Percentiles rank a stretch among this genome's conserved stretches.
phyloP scores from a whole-genome alignment of 1,140 invertebrate genomes.

The Oryzaephilus surinamensis region DNA sequence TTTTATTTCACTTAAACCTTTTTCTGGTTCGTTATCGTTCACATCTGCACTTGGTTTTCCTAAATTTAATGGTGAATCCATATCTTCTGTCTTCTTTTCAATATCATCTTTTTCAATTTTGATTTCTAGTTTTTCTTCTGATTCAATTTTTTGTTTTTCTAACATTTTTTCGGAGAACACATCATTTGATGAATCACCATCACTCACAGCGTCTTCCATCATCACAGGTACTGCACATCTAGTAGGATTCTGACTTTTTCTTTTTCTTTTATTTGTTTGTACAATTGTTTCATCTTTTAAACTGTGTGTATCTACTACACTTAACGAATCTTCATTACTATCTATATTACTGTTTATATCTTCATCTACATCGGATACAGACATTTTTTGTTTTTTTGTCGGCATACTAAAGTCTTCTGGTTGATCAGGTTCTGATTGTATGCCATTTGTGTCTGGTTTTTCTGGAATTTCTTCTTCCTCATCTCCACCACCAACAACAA shows the following conservation, averaged over 20 bases:
- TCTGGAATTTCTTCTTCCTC: constrained; percentile 47
- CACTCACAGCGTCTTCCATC: constrained; percentile 37
- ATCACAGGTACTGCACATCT: constrained; percentile 58
- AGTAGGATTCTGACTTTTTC: constrained; percentile 87
- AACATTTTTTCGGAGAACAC: constrained; percentile 28
- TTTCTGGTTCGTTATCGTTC: constrained; percentile 33
- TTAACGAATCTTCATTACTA: constrained; percentile 62
- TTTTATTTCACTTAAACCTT: constrained; percentile 29
- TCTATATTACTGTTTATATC: constrained; percentile 55
- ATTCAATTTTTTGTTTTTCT: constrained; percentile 16
- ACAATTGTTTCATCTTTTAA: constrained; percentile 41
- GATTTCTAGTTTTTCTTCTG: constrained; percentile 9
- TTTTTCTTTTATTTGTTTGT: constrained; percentile 58
- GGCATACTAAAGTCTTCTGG: constrained; percentile 58
- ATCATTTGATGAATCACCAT: constrained; percentile 57
- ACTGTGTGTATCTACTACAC: constrained; percentile 42
- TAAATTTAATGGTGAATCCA: constrained; percentile 28
- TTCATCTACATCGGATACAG: constrained; percentile 54
- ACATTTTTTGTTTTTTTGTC: constrained; percentile 46
- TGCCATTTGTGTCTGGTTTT: constrained; percentile 23
- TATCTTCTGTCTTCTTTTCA: constrained; percentile 16
- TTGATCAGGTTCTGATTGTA: constrained; percentile 39
- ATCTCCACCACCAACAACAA: constrained; percentile 49
- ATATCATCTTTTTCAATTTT: constrained; percentile 15
- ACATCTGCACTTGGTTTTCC: constrained; percentile 30